Percentiles rank a stretch among this genome's conserved stretches.
Evolutionary conservation across 2,888 invertebrate genomes (phyloP).

Genomic region (Erebia palarica): DNA sequence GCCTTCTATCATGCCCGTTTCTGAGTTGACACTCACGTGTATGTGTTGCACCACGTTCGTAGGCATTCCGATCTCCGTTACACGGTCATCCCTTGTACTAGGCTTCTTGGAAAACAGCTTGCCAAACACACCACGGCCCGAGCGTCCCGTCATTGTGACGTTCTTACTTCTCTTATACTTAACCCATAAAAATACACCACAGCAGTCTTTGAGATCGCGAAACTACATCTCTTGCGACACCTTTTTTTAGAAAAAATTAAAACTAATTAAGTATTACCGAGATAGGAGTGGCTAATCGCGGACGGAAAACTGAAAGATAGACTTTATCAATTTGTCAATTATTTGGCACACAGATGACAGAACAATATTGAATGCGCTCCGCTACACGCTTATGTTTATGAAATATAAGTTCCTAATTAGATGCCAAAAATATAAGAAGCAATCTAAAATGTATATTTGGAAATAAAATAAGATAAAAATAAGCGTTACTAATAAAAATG

Average conservation of each 20-base stretch:
- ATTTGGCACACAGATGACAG: constrained; percentile 36
- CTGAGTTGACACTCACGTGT: constrained; percentile 92
- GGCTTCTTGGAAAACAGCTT: constrained; percentile 77
- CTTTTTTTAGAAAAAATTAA: constrained; percentile 53
- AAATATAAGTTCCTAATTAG: neutral
- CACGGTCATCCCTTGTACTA: constrained; percentile 74
- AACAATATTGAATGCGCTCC: constrained; percentile 23
- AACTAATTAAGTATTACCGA: constrained; percentile 55
- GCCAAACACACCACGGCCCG: constrained; percentile 75
- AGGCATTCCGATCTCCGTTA: constrained; percentile 89
- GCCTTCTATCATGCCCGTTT: constrained; percentile 92
- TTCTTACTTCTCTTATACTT: constrained; percentile 47
- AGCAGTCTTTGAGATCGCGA: constrained; percentile 53
- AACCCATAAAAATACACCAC: constrained; percentile 48
- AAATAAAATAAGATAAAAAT: no score
- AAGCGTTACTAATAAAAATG: no score
- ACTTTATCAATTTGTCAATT: constrained; percentile 42
- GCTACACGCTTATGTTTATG: constrained; percentile 17
- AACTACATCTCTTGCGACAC: constrained; percentile 62
- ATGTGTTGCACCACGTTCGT: constrained; percentile 93
- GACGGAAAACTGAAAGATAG: constrained; percentile 57
- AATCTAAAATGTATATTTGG: no score
- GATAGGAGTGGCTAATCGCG: constrained; percentile 76
- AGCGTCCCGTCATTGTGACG: constrained; percentile 76
- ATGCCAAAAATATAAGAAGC: neutral